Base-by-base conservation (phyloP, 2,888 invertebrate species). In the Marasmarcha lunaedactyla region DNA sequence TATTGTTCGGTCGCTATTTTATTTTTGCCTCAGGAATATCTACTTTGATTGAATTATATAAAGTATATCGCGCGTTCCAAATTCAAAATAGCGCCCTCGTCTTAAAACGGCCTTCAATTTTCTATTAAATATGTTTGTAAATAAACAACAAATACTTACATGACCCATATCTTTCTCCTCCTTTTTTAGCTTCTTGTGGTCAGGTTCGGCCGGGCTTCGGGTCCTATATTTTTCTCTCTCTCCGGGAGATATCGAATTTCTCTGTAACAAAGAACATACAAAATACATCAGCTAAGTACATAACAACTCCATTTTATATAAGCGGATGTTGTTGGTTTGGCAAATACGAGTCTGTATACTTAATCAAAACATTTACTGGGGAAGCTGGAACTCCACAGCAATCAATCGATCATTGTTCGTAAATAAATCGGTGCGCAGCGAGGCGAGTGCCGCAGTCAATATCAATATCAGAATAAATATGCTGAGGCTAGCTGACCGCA, bases 231-330 rank as follows among this genome's bases (percentile, higher is more conserved):
- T 93, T 71, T 93, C 93, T 55, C 90, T 83, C 61, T 91, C 91
- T 40, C 90, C 92, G 7, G 94, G 94, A 43, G 93, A 93, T 81
- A 93, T 92, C 57, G 93, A 93, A 83, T 90, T 93, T 70, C 91
- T 87, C 93, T 93, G 88, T 30, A 79, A 78, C 71, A 76, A 72
- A 35, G 50, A 55, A 54, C n/a, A n/a, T n/a, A 56, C 49, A 51
- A 50, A 43, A 42, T 46, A 44, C 46, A 54, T 53, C 51, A 54
- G 50, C 20, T 20, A 50, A 52, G 43, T 50, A 51, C 63, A 48
- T 27, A 39, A 46, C 38, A 37, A 15, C 3, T 10, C 30, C 4
- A 45, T 48, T 45, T 45, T 45, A 49, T 55, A 59, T 54, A 56
- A 66, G 58, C 54, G 54, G 52, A 53, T 60, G 40, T 59, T 66